Conservation (phyloP, 2,888 invertebrate genomes). For the Idaea straminata region DNA sequence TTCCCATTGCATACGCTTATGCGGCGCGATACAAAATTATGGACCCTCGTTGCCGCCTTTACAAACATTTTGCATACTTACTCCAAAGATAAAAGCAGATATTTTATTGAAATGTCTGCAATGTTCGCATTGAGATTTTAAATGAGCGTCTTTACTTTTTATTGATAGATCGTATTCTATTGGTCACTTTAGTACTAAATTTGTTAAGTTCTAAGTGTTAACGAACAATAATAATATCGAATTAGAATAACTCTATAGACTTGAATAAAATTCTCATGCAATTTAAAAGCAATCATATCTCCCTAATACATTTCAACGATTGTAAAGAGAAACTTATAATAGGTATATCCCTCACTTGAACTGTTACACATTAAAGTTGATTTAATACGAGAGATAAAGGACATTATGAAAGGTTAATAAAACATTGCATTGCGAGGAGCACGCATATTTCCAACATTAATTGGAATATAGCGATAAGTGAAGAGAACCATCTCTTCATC, state of each 20-base stretch:
- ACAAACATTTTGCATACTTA: slow-evolving; percentile 61
- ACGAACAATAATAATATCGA: neutral
- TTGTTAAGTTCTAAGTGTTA: neutral
- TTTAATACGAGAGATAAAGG: slow-evolving; percentile 57
- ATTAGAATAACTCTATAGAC: neutral
- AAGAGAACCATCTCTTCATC: slow-evolving; percentile 59
- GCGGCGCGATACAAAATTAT: slow-evolving; percentile 55
- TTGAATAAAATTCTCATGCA: no score
- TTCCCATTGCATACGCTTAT: slow-evolving; percentile 45
- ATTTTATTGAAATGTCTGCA: slow-evolving; percentile 56
- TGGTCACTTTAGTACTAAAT: slow-evolving; percentile 5
- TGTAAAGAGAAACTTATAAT: slow-evolving; percentile 39
- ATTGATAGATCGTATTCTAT: slow-evolving; percentile 9
- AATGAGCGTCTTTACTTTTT: slow-evolving; percentile 34
- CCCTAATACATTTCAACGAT: slow-evolving; percentile 31
- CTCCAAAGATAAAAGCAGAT: slow-evolving; percentile 54
- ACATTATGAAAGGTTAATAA: slow-evolving; percentile 69
- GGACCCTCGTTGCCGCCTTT: slow-evolving; percentile 49
- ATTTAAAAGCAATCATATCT: slow-evolving; percentile 16
- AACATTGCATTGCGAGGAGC: slow-evolving; percentile 50
- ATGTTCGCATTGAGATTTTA: slow-evolving; percentile 41
- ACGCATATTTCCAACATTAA: slow-evolving; percentile 68
- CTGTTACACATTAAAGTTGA: slow-evolving; percentile 57
- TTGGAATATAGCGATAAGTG: slow-evolving; percentile 70
- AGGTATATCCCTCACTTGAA: slow-evolving; percentile 39